Evolutionary conservation across 2,113 vertebrate genomes (phyloP).

Genomic region (Ptilorrhoa leucosticta): DNA sequence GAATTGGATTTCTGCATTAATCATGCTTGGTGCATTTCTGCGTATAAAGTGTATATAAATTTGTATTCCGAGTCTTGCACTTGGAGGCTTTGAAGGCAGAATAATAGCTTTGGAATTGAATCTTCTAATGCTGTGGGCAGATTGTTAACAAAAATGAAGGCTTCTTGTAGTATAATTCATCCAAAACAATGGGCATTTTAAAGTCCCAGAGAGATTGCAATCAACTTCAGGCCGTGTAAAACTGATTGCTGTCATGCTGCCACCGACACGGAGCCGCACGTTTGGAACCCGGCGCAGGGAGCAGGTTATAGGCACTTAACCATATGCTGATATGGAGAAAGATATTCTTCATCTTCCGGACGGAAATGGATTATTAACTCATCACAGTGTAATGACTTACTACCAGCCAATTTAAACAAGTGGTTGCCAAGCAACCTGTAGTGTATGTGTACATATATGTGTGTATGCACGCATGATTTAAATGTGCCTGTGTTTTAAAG

Average conservation of each 20-base stretch:
- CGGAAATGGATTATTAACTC: slow-evolving; percentile 57
- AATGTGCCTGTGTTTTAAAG: background rate
- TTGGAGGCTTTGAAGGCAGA: slow-evolving; percentile 50
- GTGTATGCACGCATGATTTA: background rate
- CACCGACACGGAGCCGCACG: fast-evolving
- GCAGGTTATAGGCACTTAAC: slow-evolving; percentile 45
- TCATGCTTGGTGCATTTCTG: slow-evolving; percentile 7
- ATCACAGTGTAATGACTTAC: slow-evolving; percentile 39
- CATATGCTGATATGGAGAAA: slow-evolving; percentile 36
- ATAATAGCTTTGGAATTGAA: slow-evolving; percentile 65
- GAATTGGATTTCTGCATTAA: slow-evolving; percentile 54
- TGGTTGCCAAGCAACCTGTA: background rate
- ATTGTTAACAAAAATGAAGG: slow-evolving; percentile 62
- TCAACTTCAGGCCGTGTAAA: background rate
- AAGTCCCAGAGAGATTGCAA: slow-evolving; percentile 58
- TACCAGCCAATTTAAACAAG: slow-evolving; percentile 23
- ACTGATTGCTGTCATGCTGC: slow-evolving; percentile 42
- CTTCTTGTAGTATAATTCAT: slow-evolving; percentile 60
- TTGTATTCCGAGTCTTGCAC: slow-evolving; percentile 40
- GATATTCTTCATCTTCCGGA: slow-evolving; percentile 32
- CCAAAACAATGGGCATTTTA: slow-evolving; percentile 57
- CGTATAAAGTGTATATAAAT: slow-evolving; percentile 36
- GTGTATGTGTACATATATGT: background rate
- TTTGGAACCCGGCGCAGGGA: background rate
- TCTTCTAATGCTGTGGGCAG: slow-evolving; percentile 61